These are phyloP conservation scores for Pongo pygmaeus DNA, from an alignment of 2,113 vertebrate species.

Conservation along the genomic window DNA sequence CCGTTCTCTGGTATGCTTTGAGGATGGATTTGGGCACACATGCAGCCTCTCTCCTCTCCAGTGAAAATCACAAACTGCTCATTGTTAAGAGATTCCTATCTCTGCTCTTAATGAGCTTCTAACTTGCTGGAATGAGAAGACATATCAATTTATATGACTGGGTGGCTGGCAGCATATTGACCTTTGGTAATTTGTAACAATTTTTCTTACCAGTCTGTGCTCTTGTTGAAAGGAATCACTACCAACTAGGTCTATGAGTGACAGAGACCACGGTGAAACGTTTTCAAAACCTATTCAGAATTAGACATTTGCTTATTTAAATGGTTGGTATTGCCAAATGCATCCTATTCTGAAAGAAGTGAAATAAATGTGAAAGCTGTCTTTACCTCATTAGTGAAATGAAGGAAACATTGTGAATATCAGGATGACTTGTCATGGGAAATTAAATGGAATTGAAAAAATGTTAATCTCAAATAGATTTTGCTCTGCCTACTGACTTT, in stretches of 20 bases:
- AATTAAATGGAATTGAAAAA: slow-evolving; percentile 64
- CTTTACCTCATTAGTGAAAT: slow-evolving; percentile 47
- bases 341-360: slow-evolving; percentile 52
- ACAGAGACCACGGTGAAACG: slow-evolving; percentile 25
- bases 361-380: slow-evolving; percentile 58
- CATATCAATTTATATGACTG: background rate
- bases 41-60: background rate
- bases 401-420: slow-evolving; percentile 55
- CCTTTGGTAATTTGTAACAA: slow-evolving; percentile 5
- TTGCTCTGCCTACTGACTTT: slow-evolving; percentile 17
- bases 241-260: slow-evolving; percentile 29
- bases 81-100: background rate
- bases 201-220: background rate
- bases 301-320: slow-evolving; percentile 54
- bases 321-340: slow-evolving; percentile 15
- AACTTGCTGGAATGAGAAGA: background rate
- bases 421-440: slow-evolving; percentile 62
- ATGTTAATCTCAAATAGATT: slow-evolving; percentile 43
- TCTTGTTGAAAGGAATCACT: background rate
- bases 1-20: background rate
- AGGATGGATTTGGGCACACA: background rate
- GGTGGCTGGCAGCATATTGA: background rate
- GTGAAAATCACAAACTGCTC: background rate
- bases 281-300: slow-evolving; percentile 47
- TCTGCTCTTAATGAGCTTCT: background rate